A percentile compares a stretch with the other conserved stretches of the same genome.
Conservation (phyloP, 1,140 invertebrate genomes). For the Lucilia cuprina region DNA sequence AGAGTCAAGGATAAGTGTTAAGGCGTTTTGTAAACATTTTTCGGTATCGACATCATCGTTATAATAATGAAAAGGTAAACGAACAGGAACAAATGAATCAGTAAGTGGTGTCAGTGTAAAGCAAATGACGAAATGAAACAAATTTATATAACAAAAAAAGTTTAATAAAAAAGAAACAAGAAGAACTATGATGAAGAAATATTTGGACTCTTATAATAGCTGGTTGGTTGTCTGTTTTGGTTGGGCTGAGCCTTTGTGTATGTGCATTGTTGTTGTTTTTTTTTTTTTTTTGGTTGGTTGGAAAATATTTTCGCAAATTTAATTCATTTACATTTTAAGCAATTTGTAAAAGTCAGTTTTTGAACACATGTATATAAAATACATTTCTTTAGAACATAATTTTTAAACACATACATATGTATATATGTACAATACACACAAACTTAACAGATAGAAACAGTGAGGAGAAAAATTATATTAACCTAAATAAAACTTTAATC, state of each 20-base stretch:
- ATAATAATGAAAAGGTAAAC: not conserved
- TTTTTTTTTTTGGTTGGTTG: too few relatives aligned
- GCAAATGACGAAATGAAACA: not conserved
- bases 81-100: not conserved
- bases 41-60: not conserved
- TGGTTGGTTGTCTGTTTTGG: not conserved
- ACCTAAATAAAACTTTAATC: too few relatives aligned
- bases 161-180: not conserved
- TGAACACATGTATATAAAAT: not conserved
- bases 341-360: constrained; percentile 4
- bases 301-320: not conserved
- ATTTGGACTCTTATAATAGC: too few relatives aligned
- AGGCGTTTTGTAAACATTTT: not conserved
- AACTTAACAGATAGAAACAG: not conserved
- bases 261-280: not conserved
- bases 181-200: too few relatives aligned
- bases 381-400: not conserved
- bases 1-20: constrained; percentile 1
- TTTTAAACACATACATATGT: not conserved
- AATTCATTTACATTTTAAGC: constrained; percentile 8
- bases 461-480: too few relatives aligned
- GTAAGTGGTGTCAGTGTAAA: too few relatives aligned
- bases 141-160: not conserved
- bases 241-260: too few relatives aligned
- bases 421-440: not conserved